Evolutionary conservation across 2,888 invertebrate genomes (phyloP).

Genomic region (Lycaena phlaeas): DNA sequence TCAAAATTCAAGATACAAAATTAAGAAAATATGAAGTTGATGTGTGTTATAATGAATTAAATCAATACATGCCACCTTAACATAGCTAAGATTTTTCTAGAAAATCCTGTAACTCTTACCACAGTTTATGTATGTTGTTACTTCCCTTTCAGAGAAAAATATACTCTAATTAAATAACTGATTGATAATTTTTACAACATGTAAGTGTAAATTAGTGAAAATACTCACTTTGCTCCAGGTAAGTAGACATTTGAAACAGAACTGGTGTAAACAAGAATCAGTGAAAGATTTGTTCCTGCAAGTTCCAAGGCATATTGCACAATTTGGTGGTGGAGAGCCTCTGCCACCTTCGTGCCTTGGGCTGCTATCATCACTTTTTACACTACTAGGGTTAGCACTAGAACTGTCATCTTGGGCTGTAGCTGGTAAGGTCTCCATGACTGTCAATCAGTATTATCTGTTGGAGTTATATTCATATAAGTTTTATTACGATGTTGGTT

Average conservation of each 20-base stretch:
- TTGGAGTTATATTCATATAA: not conserved
- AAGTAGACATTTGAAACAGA: conserved; percentile 92
- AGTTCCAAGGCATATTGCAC: conserved; percentile 92
- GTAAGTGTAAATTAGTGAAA: not conserved
- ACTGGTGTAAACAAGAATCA: conserved; percentile 93
- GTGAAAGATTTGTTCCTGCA: conserved; percentile 92
- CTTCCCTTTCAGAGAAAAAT: no score
- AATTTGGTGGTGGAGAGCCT: conserved; percentile 86
- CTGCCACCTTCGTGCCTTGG: conserved; percentile 47
- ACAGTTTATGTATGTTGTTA: no score
- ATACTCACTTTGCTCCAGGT: conserved; percentile 90
- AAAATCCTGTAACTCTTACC: no score
- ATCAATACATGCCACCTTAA: no score
- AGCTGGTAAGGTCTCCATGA: conserved; percentile 42
- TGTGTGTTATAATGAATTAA: no score
- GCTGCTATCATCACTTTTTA: conserved; percentile 64
- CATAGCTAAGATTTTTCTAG: no score
- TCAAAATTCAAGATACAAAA: no score
- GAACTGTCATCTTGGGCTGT: conserved; percentile 43
- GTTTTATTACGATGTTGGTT: no score
- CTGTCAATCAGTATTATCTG: not conserved
- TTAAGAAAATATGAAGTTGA: no score
- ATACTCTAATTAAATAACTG: no score
- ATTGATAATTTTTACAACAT: no score
- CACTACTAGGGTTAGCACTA: conserved; percentile 53